These are phyloP conservation scores for Tragopan temminckii DNA, from an alignment of 2,797 vertebrate genomes.

Conservation along the genomic window DNA sequence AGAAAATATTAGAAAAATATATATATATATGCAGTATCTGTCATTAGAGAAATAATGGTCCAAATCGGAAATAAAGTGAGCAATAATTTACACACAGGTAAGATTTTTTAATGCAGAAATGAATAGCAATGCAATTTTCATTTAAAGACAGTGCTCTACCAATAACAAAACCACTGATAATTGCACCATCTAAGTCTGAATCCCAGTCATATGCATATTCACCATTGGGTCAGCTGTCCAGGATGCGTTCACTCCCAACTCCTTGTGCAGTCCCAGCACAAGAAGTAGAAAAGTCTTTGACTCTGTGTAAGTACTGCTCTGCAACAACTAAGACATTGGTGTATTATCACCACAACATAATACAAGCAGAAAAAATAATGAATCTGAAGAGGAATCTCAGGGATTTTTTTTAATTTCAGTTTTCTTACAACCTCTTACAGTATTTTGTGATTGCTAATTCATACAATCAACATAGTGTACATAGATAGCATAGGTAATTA, in stretches of 20 bases:
- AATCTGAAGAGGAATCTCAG: neutral
- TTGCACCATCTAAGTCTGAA: neutral
- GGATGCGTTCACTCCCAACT: too few species aligned
- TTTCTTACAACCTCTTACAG: neutral
- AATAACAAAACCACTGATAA: neutral
- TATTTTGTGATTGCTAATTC: neutral
- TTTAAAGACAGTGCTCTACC: neutral
- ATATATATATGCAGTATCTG: neutral
- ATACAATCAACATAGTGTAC: neutral
- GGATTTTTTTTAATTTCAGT: neutral
- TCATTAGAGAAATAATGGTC: neutral
- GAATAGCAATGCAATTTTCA: neutral
- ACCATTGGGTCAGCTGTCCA: neutral
- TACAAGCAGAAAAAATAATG: neutral
- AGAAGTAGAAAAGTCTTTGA: too few species aligned
- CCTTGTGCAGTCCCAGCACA: too few species aligned
- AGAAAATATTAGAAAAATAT: neutral
- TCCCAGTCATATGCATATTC: neutral
- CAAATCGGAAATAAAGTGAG: neutral
- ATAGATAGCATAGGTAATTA: neutral
- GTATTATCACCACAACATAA: too few species aligned
- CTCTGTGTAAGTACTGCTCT: too few species aligned
- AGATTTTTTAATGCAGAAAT: neutral
- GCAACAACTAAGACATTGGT: too few species aligned
- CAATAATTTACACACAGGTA: neutral